Conservation (phyloP, 2,797 vertebrate species). For the Rhinatrema bivittatum region DNA sequence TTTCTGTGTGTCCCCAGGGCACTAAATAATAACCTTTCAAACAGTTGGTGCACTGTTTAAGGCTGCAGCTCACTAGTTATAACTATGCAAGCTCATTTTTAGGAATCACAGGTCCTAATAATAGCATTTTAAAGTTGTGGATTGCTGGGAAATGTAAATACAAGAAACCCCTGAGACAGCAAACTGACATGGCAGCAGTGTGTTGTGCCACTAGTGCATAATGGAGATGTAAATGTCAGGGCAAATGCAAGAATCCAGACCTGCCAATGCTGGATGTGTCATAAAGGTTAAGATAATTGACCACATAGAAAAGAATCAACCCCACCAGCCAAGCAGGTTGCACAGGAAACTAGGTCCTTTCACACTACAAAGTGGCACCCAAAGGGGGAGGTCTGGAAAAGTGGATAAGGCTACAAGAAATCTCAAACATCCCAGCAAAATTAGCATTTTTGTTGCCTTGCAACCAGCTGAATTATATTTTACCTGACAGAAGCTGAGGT, state of each 20-base stretch:
- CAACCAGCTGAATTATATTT: conserved; percentile 22
- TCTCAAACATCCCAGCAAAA: conserved; percentile 43
- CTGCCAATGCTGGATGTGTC: conserved; percentile 48
- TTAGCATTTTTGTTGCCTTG: conserved; percentile 39
- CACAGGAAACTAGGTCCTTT: conserved; percentile 50
- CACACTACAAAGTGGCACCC: conserved; percentile 57
- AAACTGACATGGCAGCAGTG: conserved; percentile 49
- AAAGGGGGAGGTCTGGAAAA: conserved; percentile 51
- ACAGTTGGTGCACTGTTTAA: conserved; percentile 70
- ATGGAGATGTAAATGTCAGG: conserved; percentile 57
- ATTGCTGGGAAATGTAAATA: conserved; percentile 58
- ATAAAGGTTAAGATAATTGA: conserved; percentile 72
- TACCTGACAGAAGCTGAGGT: conserved; percentile 25
- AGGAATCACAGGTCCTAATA: conserved; percentile 70
- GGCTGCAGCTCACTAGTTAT: conserved; percentile 59
- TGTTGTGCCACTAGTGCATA: conserved; percentile 32
- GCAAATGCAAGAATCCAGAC: conserved; percentile 52
- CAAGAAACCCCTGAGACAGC: conserved; percentile 44
- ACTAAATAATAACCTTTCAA: conserved; percentile 70
- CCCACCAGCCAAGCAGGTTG: conserved; percentile 44
- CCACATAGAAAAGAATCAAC: conserved; percentile 67
- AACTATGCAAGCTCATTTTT: conserved; percentile 61
- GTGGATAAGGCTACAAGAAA: conserved; percentile 46
- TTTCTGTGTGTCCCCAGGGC: conserved; percentile 63
- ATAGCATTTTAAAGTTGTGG: conserved; percentile 61